Evolutionary conservation across 2,113 vertebrate genomes (phyloP).

Genomic region (Hippoglossus stenolepis): DNA sequence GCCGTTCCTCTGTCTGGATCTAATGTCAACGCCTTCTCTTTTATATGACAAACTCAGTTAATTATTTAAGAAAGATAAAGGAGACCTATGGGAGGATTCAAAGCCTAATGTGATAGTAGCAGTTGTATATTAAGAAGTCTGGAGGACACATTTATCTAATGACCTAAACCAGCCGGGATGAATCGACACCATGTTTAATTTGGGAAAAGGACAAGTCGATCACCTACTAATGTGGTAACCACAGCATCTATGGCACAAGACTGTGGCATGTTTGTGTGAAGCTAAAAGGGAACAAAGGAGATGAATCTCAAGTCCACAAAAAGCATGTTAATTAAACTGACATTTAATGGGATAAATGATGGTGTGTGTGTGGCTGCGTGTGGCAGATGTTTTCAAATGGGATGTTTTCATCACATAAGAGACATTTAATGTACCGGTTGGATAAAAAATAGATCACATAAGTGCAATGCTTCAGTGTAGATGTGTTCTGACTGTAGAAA

Average conservation of each 20-base stretch:
- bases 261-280: not conserved
- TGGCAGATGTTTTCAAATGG: too few relatives aligned
- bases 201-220: slow-evolving; percentile 11
- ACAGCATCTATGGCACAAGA: not conserved
- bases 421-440: too few relatives aligned
- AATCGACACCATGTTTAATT: slow-evolving; percentile 21
- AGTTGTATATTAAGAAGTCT: slow-evolving; percentile 32
- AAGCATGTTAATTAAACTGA: not conserved
- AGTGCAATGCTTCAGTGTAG: too few relatives aligned
- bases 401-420: too few relatives aligned
- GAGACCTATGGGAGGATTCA: slow-evolving; percentile 10
- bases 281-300: slow-evolving; percentile 2
- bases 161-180: slow-evolving; percentile 7
- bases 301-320: not conserved
- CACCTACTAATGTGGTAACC: slow-evolving; percentile 7
- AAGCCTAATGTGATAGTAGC: slow-evolving; percentile 14
- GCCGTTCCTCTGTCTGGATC: slow-evolving; percentile 33
- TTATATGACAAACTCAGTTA: slow-evolving; percentile 53
- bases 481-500: too few relatives aligned
- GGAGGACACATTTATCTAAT: slow-evolving; percentile 42
- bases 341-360: too few relatives aligned
- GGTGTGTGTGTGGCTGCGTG: too few relatives aligned
- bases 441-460: too few relatives aligned
- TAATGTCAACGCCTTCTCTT: slow-evolving; percentile 37
- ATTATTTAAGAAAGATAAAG: slow-evolving; percentile 53